Evolutionary conservation across 1,140 invertebrate species (phyloP).

Genomic region (Pseudomyrmex pallidus): DNA sequence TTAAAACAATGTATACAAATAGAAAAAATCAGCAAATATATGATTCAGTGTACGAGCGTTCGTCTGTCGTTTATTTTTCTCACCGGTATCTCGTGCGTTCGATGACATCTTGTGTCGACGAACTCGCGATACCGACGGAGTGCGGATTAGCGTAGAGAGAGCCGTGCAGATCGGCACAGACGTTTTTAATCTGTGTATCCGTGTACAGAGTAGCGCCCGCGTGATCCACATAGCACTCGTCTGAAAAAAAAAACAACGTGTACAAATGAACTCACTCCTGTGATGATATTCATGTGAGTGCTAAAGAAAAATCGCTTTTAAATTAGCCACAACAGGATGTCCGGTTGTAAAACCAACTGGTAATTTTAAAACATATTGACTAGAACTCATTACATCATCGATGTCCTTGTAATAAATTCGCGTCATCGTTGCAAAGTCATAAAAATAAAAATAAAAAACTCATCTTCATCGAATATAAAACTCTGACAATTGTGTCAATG

Average conservation of each 20-base stretch:
- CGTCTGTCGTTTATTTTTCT: slow-evolving; percentile 62
- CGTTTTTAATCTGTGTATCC: slow-evolving; percentile 89
- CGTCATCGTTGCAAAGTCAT: background rate
- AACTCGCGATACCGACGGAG: slow-evolving; percentile 89
- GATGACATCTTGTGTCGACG: slow-evolving; percentile 91
- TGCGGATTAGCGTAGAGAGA: slow-evolving; percentile 96
- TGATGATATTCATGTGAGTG: too few species aligned
- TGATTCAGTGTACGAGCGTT: too few species aligned
- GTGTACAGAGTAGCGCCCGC: slow-evolving; percentile 94
- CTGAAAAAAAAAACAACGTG: slow-evolving; percentile 83
- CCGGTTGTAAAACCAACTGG: background rate
- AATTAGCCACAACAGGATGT: background rate
- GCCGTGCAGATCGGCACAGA: slow-evolving; percentile 88
- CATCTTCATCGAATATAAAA: background rate
- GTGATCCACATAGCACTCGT: slow-evolving; percentile 95
- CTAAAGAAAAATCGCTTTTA: background rate
- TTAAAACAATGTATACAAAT: background rate
- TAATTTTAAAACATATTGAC: background rate
- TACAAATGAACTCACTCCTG: background rate
- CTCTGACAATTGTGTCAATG: background rate
- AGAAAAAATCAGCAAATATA: too few species aligned
- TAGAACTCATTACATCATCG: background rate
- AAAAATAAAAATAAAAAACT: too few species aligned
- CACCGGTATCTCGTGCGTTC: slow-evolving; percentile 93
- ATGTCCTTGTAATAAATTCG: slow-evolving; percentile 18